These are phyloP conservation scores for Helarctos malayanus DNA, from an alignment of 2,797 vertebrate species.

Conservation along the genomic window DNA sequence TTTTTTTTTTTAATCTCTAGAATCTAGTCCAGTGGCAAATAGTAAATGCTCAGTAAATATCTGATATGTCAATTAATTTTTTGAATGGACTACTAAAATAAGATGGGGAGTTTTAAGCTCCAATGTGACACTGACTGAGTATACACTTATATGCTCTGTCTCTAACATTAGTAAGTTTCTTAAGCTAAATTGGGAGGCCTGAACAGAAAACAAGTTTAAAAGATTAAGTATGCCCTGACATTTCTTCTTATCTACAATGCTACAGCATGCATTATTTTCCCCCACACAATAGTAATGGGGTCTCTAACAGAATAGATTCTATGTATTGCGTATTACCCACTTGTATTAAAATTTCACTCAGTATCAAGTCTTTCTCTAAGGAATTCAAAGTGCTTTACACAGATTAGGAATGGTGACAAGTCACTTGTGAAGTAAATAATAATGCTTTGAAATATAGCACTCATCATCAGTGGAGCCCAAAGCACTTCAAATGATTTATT, in stretches of 20 bases:
- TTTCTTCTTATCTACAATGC: background rate
- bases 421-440: constrained; percentile 65
- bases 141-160: background rate
- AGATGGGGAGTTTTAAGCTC: background rate
- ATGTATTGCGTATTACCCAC: constrained; percentile 35
- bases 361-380: constrained; percentile 48
- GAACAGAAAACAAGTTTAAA: background rate
- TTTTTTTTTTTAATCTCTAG: background rate
- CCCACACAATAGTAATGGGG: background rate
- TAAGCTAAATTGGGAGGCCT: background rate
- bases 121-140: background rate
- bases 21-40: background rate
- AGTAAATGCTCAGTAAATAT: background rate
- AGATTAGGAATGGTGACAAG: constrained; percentile 44
- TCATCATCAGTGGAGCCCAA: constrained; percentile 20
- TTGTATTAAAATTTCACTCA: constrained; percentile 64
- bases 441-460: constrained; percentile 53
- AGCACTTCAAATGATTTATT: constrained; percentile 48
- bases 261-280: background rate
- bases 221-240: background rate
- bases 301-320: background rate
- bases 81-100: background rate
- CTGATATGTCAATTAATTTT: background rate
- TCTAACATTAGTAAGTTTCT: background rate
- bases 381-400: constrained; percentile 52